A percentile compares a stretch with the other conserved stretches of the same genome.
phyloP scores from a whole-genome alignment of 2,113 vertebrate species.

The Cyrtonyx montezumae region DNA sequence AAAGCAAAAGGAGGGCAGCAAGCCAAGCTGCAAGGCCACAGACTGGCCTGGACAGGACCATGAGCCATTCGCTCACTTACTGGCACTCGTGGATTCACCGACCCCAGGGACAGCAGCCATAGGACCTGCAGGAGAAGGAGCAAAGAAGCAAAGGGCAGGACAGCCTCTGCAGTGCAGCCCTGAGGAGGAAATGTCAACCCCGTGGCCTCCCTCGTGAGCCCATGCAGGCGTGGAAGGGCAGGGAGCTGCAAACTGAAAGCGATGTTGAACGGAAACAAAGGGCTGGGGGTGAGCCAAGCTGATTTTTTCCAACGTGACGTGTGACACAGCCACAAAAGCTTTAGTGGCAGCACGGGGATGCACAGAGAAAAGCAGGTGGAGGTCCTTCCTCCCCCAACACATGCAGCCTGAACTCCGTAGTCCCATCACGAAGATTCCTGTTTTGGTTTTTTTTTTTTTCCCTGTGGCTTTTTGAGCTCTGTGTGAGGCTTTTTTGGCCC shows the following conservation, averaged over 20 bases:
- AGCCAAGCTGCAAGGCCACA: accelerated
- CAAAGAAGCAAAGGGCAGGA: neutral
- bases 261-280: neutral
- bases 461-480: neutral
- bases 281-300: neutral
- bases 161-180: accelerated
- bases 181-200: neutral
- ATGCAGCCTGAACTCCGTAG: accelerated
- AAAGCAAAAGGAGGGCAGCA: accelerated
- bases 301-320: accelerated
- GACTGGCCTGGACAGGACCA: neutral
- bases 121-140: neutral
- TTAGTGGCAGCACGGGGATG: accelerated
- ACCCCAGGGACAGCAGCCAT: neutral
- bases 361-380: neutral
- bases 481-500: accelerated
- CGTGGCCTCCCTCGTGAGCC: neutral
- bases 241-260: neutral
- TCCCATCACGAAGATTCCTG: neutral
- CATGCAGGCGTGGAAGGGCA: neutral
- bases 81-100: accelerated
- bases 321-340: accelerated
- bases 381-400: accelerated
- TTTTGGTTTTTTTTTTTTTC: neutral
- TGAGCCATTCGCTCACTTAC: neutral